Conservation (phyloP, 2,888 invertebrate species). For the Drosophila prolongata region DNA sequence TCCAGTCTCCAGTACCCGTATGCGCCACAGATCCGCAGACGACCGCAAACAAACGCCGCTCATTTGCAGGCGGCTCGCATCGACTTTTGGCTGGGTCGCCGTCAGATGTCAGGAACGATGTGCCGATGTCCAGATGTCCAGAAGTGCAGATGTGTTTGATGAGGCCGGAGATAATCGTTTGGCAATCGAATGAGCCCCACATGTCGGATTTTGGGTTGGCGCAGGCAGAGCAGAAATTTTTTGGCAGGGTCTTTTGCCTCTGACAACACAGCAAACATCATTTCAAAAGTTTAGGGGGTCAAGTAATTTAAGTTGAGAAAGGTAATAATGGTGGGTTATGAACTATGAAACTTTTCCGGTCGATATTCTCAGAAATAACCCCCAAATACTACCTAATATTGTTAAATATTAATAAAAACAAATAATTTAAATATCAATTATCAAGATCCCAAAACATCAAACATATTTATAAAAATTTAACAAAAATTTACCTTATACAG, state of each 20-base stretch:
- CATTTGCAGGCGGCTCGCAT: slow-evolving; percentile 47
- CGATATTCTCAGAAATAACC: too few species aligned
- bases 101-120: slow-evolving; percentile 11
- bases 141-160: slow-evolving; percentile 34
- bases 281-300: neutral
- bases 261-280: slow-evolving; percentile 12
- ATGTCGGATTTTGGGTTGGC: slow-evolving; percentile 6
- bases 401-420: too few species aligned
- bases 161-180: slow-evolving; percentile 47
- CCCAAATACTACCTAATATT: too few species aligned
- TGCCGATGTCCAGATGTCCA: neutral
- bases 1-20: neutral
- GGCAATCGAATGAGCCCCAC: slow-evolving; percentile 45
- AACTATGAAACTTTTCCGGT: neutral
- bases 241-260: neutral
- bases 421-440: too few species aligned
- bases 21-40: slow-evolving; percentile 20
- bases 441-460: too few species aligned
- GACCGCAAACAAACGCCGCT: slow-evolving; percentile 43
- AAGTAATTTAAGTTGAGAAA: neutral
- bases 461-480: too few species aligned
- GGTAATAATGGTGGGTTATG: neutral
- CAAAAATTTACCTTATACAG: too few species aligned
- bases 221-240: neutral
- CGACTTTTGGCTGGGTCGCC: slow-evolving; percentile 17